phyloP scores from a whole-genome alignment of 2,797 vertebrate genomes.

The Meriones psammophilus region DNA sequence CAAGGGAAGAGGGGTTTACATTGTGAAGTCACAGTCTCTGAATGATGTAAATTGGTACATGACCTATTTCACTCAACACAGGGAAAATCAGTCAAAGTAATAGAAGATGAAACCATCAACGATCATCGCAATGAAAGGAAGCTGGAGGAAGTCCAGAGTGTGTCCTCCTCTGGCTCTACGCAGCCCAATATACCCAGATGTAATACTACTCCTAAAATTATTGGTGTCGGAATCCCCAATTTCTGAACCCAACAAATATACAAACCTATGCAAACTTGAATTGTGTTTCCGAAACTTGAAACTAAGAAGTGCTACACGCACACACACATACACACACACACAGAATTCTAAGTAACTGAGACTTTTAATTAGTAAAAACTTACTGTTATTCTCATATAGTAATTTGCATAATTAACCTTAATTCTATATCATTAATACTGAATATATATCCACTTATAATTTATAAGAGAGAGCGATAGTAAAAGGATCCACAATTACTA shows the following conservation, averaged over 20 bases:
- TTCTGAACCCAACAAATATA: neutral
- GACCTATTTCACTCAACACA: neutral
- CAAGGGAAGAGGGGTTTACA: neutral
- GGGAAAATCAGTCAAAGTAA: neutral
- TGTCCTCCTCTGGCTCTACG: neutral
- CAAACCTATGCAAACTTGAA: neutral
- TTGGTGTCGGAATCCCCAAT: neutral
- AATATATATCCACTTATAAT: conserved; percentile 10
- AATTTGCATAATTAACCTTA: neutral
- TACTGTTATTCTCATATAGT: neutral
- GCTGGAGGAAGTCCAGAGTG: rapidly evolving
- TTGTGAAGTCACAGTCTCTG: neutral
- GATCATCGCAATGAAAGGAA: neutral
- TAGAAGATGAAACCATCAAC: neutral
- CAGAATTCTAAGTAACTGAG: neutral
- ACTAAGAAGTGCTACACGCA: neutral
- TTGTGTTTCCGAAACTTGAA: neutral
- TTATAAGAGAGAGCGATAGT: neutral
- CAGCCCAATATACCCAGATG: neutral
- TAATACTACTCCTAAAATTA: neutral
- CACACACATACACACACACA: too few relatives aligned
- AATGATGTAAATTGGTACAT: neutral
- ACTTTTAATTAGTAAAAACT: neutral
- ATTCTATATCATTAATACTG: neutral
- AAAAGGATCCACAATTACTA: neutral